phyloP scores from a whole-genome alignment of 2,797 vertebrate genomes.

The Distichodus sexfasciatus region DNA sequence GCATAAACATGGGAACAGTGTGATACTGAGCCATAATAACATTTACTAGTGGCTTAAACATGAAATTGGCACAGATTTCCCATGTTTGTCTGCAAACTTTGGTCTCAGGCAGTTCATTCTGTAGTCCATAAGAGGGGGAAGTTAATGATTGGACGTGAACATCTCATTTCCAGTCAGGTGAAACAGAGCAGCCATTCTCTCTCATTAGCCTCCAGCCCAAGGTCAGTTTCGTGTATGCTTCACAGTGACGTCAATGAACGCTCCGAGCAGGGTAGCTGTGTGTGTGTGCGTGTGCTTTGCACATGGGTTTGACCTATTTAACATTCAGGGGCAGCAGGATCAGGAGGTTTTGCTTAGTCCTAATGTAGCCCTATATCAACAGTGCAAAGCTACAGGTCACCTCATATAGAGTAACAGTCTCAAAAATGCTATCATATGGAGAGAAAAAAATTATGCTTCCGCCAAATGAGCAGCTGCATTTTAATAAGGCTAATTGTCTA shows the following conservation, averaged over 20 bases:
- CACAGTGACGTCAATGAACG: constrained; percentile 44
- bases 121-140: constrained; percentile 26
- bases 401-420: neutral
- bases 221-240: constrained; percentile 52
- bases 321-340: constrained; percentile 18
- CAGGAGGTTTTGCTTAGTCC: constrained; percentile 7
- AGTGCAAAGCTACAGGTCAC: neutral
- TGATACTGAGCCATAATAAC: neutral
- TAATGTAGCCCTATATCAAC: constrained; percentile 20
- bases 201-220: constrained; percentile 45
- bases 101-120: constrained; percentile 25
- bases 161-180: constrained; percentile 45
- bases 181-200: constrained; percentile 52
- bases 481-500: constrained; percentile 14
- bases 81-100: constrained; percentile 34
- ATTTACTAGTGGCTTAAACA: neutral
- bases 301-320: constrained; percentile 48
- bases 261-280: constrained; percentile 7
- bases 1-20: neutral
- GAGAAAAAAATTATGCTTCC: neutral
- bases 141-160: constrained; percentile 48
- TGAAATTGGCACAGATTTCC: neutral
- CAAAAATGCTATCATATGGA: neutral
- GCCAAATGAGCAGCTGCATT: constrained; percentile 13
- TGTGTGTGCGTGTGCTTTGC: constrained; percentile 6